Conservation (phyloP, 2,888 invertebrate genomes). For the Agrochola circellaris region DNA sequence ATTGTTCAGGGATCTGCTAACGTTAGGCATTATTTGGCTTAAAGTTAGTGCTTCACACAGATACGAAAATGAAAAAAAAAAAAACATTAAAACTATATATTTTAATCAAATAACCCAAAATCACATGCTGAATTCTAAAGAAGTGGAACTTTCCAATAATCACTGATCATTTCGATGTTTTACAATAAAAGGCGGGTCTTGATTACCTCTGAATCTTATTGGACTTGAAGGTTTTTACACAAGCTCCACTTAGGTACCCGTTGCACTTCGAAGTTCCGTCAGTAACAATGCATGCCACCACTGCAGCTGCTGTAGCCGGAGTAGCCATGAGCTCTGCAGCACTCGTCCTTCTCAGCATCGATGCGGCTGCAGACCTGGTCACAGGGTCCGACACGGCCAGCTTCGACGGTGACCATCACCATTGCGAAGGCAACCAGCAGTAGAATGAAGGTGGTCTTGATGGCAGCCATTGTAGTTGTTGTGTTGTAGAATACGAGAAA, state of each 20-base stretch:
- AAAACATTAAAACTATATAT: no score
- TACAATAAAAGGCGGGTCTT: not conserved
- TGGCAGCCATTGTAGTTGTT: slow-evolving; percentile 33
- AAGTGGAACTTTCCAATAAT: slow-evolving; percentile 9
- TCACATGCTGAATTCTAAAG: not conserved
- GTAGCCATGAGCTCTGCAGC: slow-evolving; percentile 34
- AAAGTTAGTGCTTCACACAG: not conserved
- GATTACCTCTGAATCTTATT: slow-evolving; percentile 8
- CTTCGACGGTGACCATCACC: slow-evolving; percentile 40
- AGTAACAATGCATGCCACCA: fast-evolving
- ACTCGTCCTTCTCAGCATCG: slow-evolving; percentile 19
- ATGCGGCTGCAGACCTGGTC: slow-evolving; percentile 41
- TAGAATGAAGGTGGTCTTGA: slow-evolving; percentile 36
- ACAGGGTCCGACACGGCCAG: slow-evolving; percentile 18
- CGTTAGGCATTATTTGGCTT: not conserved
- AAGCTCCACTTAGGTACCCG: slow-evolving; percentile 5
- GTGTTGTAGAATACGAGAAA: slow-evolving; percentile 3
- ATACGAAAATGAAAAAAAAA: not conserved
- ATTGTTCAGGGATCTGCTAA: no score
- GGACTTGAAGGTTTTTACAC: not conserved
- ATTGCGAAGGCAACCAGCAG: slow-evolving; percentile 45
- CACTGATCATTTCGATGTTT: slow-evolving; percentile 2
- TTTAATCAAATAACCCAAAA: slow-evolving; percentile 24
- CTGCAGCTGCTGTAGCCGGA: not conserved
- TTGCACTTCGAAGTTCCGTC: slow-evolving; percentile 8